Evolutionary conservation across 2,888 invertebrate species (phyloP).

Genomic region (Pyralis farinalis): DNA sequence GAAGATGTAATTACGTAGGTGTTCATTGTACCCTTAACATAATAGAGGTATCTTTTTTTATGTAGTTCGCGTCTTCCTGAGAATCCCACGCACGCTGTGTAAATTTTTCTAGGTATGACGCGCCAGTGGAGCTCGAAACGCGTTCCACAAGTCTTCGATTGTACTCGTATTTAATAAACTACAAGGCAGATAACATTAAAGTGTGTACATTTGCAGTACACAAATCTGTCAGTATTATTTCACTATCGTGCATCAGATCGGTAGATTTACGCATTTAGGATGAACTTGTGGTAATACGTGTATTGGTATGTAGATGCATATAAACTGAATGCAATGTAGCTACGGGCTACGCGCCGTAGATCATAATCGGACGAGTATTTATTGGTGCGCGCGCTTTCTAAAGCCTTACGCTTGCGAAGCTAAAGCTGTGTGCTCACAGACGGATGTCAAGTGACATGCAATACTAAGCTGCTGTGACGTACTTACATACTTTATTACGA

Average conservation of each 20-base stretch:
- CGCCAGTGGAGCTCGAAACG: constrained; percentile 50
- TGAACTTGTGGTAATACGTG: constrained; percentile 17
- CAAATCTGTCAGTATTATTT: constrained; percentile 11
- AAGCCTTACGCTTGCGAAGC: constrained; percentile 32
- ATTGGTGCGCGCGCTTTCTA: constrained; percentile 73
- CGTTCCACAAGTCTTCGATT: constrained; percentile 30
- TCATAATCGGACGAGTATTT: constrained; percentile 78
- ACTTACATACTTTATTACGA: constrained; percentile 46
- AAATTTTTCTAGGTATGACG: constrained; percentile 56
- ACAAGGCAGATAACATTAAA: constrained; percentile 9
- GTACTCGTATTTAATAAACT: constrained; percentile 31
- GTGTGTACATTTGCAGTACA: constrained; percentile 10
- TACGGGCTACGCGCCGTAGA: constrained; percentile 78
- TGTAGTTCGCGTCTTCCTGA: constrained; percentile 47
- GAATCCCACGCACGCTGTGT: constrained; percentile 47
- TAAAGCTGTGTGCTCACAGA: constrained; percentile 52
- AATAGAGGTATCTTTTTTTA: constrained; percentile 35
- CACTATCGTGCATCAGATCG: constrained; percentile 11
- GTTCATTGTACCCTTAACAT: constrained; percentile 41
- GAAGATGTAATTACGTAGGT: constrained; percentile 30
- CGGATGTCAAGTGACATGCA: constrained; percentile 60
- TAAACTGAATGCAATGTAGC: constrained; percentile 46
- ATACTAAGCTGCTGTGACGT: constrained; percentile 32
- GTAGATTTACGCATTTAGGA: constrained; percentile 21
- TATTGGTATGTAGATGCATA: constrained; percentile 17